phyloP scores from a whole-genome alignment of 2,888 invertebrate genomes.

The Drosophila paranaensis region DNA sequence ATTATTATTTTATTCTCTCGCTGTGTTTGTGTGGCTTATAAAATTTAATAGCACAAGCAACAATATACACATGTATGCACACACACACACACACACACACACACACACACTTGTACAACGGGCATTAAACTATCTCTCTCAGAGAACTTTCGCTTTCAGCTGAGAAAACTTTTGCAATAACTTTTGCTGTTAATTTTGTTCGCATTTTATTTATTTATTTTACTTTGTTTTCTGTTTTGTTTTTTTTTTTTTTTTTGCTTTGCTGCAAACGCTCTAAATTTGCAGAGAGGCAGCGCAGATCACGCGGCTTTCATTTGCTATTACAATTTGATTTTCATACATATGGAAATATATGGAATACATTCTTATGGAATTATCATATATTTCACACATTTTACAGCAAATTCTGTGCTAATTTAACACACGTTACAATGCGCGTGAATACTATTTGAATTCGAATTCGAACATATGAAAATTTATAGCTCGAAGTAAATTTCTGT shows the following conservation, averaged over 20 bases:
- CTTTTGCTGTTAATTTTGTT: slow-evolving; percentile 51
- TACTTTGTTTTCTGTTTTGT: slow-evolving; percentile 15
- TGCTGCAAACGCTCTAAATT: slow-evolving; percentile 41
- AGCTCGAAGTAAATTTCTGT: slow-evolving; percentile 1
- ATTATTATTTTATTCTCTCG: slow-evolving; percentile 19
- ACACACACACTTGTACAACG: slow-evolving; percentile 23
- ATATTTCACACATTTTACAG: slow-evolving; percentile 41
- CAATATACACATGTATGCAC: slow-evolving; percentile 13
- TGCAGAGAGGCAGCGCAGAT: slow-evolving; percentile 27
- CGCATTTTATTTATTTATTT: slow-evolving; percentile 39
- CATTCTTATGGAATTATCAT: slow-evolving; percentile 11
- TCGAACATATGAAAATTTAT: not conserved
- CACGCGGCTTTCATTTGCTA: slow-evolving; percentile 59
- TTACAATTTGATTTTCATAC: slow-evolving; percentile 57
- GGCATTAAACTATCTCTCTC: slow-evolving; percentile 60
- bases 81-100: not conserved
- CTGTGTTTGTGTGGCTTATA: slow-evolving; percentile 32
- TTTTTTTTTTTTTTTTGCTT: slow-evolving; percentile 1
- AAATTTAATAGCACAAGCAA: slow-evolving; percentile 58
- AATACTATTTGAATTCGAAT: not conserved
- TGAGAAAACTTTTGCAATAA: slow-evolving; percentile 52
- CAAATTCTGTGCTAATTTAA: slow-evolving; percentile 5
- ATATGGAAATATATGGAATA: slow-evolving; percentile 12
- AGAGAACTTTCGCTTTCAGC: slow-evolving; percentile 64
- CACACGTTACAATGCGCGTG: not conserved